These are phyloP conservation scores for Rapana venosa DNA, from an alignment of 2,888 invertebrate genomes.

Conservation along the genomic window DNA sequence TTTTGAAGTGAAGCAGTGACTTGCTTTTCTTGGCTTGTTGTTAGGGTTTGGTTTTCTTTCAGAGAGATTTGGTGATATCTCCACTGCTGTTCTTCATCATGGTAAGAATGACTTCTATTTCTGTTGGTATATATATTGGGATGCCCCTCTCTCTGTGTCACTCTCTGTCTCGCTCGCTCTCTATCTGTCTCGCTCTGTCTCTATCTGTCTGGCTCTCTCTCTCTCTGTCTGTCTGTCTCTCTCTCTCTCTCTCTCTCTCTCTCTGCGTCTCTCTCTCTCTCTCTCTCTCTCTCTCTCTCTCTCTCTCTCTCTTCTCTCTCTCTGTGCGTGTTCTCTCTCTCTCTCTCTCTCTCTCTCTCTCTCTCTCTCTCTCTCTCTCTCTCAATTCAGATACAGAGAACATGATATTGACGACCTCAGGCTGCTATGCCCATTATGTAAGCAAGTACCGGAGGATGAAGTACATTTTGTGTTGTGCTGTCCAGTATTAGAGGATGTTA, in stretches of 20 bases:
- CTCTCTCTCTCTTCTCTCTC: not conserved
- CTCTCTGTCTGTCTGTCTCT: not conserved
- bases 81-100: not conserved
- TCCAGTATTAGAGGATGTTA: too few species aligned
- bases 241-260: constrained; percentile 13
- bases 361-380: not conserved
- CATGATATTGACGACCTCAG: too few species aligned
- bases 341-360: not conserved
- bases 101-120: too few species aligned
- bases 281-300: constrained; percentile 5
- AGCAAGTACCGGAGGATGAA: too few species aligned
- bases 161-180: not conserved
- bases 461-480: too few species aligned
- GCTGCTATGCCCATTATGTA: too few species aligned
- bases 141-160: not conserved
- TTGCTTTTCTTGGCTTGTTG: too few species aligned
- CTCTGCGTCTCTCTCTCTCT: not conserved
- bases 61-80: not conserved
- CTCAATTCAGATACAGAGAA: too few species aligned
- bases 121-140: not conserved
- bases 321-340: not conserved
- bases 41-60: too few species aligned
- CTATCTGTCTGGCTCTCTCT: not conserved
- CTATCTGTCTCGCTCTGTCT: not conserved
- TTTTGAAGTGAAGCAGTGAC: too few species aligned